Conservation (phyloP, 2,888 invertebrate species). For the Conchocele bisecta region DNA sequence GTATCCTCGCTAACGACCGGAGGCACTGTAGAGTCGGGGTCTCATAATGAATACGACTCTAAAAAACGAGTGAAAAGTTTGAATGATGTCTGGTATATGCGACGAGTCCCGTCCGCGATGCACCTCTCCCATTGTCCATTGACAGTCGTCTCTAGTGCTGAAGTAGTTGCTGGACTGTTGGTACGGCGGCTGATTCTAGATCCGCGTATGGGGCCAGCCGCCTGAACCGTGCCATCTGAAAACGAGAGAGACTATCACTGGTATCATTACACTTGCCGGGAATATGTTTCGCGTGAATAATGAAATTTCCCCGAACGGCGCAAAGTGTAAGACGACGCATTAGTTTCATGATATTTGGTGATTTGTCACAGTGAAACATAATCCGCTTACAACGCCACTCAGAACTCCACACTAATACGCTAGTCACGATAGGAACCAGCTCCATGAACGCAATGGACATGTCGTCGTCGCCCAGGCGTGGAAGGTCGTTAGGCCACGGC, state of each 20-base stretch:
- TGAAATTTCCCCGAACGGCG: conserved; percentile 18
- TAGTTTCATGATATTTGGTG: conserved; percentile 27
- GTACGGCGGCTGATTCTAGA: conserved; percentile 3
- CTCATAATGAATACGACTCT: no score
- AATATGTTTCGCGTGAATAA: conserved; percentile 25
- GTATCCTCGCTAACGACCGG: no score
- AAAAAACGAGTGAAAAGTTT: no score
- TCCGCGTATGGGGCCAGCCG: conserved; percentile 23
- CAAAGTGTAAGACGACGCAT: conserved; percentile 24
- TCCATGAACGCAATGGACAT: conserved; percentile 11
- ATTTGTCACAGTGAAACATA: conserved; percentile 31
- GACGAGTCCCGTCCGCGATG: no score
- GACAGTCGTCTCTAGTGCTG: not conserved
- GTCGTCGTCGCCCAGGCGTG: not conserved
- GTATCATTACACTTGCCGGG: conserved; percentile 13
- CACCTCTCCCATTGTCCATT: not conserved
- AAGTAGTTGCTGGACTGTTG: not conserved
- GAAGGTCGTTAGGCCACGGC: conserved; percentile 20
- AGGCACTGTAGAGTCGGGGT: no score
- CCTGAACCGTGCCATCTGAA: conserved; percentile 27
- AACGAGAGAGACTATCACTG: conserved; percentile 41
- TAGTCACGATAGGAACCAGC: conserved; percentile 28
- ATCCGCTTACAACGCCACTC: conserved; percentile 16
- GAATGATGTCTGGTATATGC: not conserved
- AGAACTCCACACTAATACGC: conserved; percentile 18